Percentiles rank a stretch among this genome's conserved stretches.
These are phyloP conservation scores for Paguma larvata DNA, from an alignment of 2,797 vertebrate species.

Conservation along the genomic window DNA sequence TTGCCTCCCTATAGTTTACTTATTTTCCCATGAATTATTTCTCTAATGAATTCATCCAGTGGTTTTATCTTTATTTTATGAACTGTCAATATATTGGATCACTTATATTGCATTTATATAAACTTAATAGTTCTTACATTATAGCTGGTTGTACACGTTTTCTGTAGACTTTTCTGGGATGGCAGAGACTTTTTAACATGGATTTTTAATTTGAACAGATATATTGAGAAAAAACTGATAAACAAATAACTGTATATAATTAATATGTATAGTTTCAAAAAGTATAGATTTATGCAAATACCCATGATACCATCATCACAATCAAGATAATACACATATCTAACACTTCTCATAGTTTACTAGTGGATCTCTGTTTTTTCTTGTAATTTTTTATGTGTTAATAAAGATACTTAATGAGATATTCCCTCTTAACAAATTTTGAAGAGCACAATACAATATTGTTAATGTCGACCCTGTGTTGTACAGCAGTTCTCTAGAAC, in stretches of 20 bases:
- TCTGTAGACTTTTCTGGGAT: neutral
- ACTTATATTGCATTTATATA: neutral
- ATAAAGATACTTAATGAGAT: neutral
- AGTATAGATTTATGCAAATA: neutral
- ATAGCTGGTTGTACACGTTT: neutral
- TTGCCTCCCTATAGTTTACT: neutral
- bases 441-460: neutral
- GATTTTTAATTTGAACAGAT: neutral
- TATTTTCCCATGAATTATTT: neutral
- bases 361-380: neutral
- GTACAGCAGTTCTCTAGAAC: neutral
- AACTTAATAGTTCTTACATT: neutral
- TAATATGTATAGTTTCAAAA: neutral
- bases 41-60: neutral
- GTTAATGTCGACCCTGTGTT: neutral
- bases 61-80: neutral
- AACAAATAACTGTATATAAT: neutral
- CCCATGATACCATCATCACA: neutral
- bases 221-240: neutral
- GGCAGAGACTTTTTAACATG: neutral
- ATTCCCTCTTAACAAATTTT: neutral
- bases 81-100: neutral
- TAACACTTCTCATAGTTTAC: neutral
- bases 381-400: neutral
- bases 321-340: neutral